Percentiles rank a stretch among this genome's conserved stretches.
These are phyloP conservation scores for Drosophila willistoni DNA, from an alignment of 1,140 invertebrate genomes.

Conservation along the genomic window DNA sequence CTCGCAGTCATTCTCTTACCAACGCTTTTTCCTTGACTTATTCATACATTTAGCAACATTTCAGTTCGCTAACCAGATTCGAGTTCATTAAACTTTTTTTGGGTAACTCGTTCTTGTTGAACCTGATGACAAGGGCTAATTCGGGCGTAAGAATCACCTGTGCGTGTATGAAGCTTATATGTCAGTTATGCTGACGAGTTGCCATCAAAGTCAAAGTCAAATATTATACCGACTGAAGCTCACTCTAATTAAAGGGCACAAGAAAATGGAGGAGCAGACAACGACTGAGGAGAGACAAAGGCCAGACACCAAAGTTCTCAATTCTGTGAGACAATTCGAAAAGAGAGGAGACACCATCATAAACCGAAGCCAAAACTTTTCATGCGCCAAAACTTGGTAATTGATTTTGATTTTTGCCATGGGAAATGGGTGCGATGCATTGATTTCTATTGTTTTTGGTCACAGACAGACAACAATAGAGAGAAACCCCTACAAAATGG, in stretches of 20 bases:
- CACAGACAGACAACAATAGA: neutral
- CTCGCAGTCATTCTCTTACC: neutral
- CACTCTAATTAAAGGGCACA: slow-evolving; percentile 7
- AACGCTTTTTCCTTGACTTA: neutral
- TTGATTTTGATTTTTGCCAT: slow-evolving; percentile 2
- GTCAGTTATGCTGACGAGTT: slow-evolving; percentile 15
- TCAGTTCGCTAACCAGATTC: neutral
- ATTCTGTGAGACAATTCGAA: neutral
- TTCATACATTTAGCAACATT: neutral
- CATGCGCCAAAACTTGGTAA: slow-evolving; percentile 2
- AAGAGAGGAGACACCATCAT: neutral
- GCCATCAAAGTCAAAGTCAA: slow-evolving; percentile 19
- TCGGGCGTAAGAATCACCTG: slow-evolving; percentile 11
- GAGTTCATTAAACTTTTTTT: neutral
- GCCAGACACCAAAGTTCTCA: slow-evolving; percentile 11
- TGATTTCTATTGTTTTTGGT: slow-evolving; percentile 7
- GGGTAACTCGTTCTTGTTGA: neutral
- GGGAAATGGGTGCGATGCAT: neutral
- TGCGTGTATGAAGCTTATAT: slow-evolving; percentile 16
- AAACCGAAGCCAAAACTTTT: slow-evolving; percentile 1
- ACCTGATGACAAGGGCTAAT: slow-evolving; percentile 3
- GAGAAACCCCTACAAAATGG: too few species aligned
- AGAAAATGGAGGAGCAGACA: too few species aligned
- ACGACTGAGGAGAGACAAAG: neutral
- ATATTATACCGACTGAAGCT: slow-evolving; percentile 1